Conservation (phyloP, 2,797 vertebrate genomes). For the Carcharodon carcharias region DNA sequence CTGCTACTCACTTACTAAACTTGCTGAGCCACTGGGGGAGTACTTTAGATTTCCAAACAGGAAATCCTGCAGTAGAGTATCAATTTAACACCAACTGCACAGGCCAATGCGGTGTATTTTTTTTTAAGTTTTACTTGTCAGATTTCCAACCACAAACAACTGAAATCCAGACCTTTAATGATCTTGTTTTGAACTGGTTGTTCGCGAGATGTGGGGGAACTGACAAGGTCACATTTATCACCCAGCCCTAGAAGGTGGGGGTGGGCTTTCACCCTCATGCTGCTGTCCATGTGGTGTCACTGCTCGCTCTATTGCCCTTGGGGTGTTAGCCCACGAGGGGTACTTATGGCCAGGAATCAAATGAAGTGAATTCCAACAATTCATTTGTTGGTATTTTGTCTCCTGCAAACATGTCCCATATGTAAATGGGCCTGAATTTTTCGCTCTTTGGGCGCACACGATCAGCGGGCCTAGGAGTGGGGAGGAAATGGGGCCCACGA, state of each 20-base stretch:
- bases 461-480: too few species aligned
- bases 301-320: neutral
- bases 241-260: neutral
- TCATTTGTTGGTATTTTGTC: neutral
- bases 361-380: neutral
- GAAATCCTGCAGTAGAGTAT: neutral
- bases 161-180: neutral
- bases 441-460: too few species aligned
- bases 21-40: neutral
- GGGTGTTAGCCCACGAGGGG: neutral
- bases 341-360: neutral
- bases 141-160: constrained; percentile 24
- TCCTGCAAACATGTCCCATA: neutral
- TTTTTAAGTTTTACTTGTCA: neutral
- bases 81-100: neutral
- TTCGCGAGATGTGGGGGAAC: neutral
- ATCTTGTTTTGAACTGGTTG: neutral
- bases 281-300: neutral
- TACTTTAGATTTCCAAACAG: constrained; percentile 1
- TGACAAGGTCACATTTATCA: neutral
- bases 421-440: neutral
- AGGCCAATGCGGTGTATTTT: neutral
- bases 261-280: neutral
- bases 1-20: neutral
- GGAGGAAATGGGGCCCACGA: too few species aligned